Evolutionary conservation across 1,140 invertebrate species (phyloP), one percentile per base, ranked within the genome.

Genomic region (Drosophila grimshawi): DNA sequence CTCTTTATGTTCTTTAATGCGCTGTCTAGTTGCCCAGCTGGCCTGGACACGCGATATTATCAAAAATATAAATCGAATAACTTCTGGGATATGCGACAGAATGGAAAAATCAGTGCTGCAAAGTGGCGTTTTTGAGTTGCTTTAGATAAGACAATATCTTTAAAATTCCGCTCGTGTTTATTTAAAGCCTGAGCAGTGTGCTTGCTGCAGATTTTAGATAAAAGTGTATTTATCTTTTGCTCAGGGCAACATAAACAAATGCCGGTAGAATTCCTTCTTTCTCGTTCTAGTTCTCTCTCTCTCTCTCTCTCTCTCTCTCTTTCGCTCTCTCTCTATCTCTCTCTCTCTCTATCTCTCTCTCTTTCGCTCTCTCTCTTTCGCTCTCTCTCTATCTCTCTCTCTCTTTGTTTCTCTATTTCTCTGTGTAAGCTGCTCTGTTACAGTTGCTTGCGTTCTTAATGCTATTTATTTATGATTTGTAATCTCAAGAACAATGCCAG

Each of bases 1-100:
- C 8, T 37, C 67, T 72, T 86, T 76, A 70, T 72, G 66, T 72
- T 73, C 67, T 76, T 46, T 63, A 35, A 51, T 69, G 39, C 32
- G 61, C 64, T 70, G 46, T 59, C 64, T 49, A 41, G 45, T 43
- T 41, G 48, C 19, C 19, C 41, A 41, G 45, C 53, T 41, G 48
- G 19, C 19, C 48, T 35, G 37, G 61, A 64, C 49, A 70, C 51
- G 32, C 39, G 57, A 27, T 68, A 56, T 32, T 46, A 59, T 55
- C 32, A 68, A 57, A 43, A 53, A 37, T 57, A 65, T 43, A 43
- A 4, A n/a, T 4, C 6, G 5, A 43, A 41, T 10, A 43, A n/a
- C 39, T n/a, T 10, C 10, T n/a, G 39, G 2, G 39, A 43, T n/a
- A 43, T 4, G 10, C 0, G 10, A 4, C 39, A 43, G 4, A 7